Evolutionary conservation across 2,888 invertebrate species (phyloP).

Genomic region (Melikaiella ostensackeni): DNA sequence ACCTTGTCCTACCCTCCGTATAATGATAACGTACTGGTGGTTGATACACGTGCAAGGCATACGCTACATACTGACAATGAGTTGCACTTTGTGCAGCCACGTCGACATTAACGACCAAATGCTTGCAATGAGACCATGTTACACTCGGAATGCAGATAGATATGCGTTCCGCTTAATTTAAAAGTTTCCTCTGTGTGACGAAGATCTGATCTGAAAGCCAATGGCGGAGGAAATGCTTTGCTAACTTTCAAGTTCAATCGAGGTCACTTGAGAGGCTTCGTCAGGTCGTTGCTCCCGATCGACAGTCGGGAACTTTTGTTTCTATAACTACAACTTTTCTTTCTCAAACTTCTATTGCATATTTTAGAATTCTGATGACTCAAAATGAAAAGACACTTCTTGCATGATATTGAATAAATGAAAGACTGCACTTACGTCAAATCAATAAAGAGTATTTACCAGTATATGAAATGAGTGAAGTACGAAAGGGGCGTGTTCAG

Average conservation of each 20-base stretch:
- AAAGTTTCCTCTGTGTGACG: conserved; percentile 1
- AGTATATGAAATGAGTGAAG: no score
- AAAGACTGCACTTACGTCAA: no score
- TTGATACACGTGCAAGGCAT: conserved; percentile 31
- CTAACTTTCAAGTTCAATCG: conserved; percentile 20
- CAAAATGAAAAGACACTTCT: not conserved
- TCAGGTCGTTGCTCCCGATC: not conserved
- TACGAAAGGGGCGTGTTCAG: no score
- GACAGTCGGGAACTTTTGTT: not conserved
- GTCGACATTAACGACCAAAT: conserved; percentile 12
- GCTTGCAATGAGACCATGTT: conserved; percentile 6
- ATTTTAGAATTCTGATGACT: not conserved
- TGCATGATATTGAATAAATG: no score
- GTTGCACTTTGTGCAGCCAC: conserved; percentile 12
- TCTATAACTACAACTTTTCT: not conserved
- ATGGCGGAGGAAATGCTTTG: not conserved
- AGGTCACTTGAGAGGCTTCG: not conserved
- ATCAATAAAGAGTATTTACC: no score
- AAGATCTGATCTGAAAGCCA: not conserved
- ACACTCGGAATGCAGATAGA: not conserved
- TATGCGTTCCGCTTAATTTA: not conserved
- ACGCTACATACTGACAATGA: not conserved
- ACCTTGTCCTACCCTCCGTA: conserved; percentile 20
- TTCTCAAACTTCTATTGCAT: not conserved
- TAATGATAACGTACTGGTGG: conserved; percentile 23